These are phyloP conservation scores for Muraenolepis orangiensis DNA, from an alignment of 2,797 vertebrate genomes.

Conservation along the genomic window DNA sequence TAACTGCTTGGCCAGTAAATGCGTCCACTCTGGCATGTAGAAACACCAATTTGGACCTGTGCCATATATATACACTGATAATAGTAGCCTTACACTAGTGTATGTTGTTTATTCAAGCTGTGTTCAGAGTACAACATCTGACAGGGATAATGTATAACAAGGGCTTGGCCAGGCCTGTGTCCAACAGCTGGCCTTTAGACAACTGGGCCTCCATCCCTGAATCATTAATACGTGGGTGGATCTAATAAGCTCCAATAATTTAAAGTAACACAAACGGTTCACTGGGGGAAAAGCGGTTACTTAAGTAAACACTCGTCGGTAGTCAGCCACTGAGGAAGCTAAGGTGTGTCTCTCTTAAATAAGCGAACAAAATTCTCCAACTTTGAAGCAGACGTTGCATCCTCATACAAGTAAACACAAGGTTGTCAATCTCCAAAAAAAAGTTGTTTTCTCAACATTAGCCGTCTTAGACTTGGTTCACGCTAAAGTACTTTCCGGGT, in stretches of 20 bases:
- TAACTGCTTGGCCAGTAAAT: neutral
- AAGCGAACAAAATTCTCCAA: slow-evolving; percentile 31
- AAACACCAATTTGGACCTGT: neutral
- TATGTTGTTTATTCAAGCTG: neutral
- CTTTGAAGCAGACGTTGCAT: neutral
- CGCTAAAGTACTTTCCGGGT: neutral
- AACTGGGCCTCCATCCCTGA: slow-evolving; percentile 21
- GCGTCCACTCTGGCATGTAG: neutral
- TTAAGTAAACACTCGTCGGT: slow-evolving; percentile 35
- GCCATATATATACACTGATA: neutral
- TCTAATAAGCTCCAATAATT: neutral
- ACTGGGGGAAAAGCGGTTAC: slow-evolving; percentile 7
- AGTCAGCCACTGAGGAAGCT: neutral
- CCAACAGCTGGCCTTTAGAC: slow-evolving; percentile 23
- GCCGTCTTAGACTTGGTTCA: neutral
- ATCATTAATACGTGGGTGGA: slow-evolving; percentile 48
- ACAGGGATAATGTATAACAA: neutral
- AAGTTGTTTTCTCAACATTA: neutral
- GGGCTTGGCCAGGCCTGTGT: neutral
- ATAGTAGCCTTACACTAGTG: neutral
- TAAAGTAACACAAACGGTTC: neutral
- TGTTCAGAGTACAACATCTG: neutral
- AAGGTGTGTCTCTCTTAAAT: slow-evolving; percentile 33
- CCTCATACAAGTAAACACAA: neutral
- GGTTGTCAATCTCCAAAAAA: neutral